These are phyloP conservation scores for Drosophila santomea DNA, from an alignment of 1,140 invertebrate genomes.

Conservation along the genomic window DNA sequence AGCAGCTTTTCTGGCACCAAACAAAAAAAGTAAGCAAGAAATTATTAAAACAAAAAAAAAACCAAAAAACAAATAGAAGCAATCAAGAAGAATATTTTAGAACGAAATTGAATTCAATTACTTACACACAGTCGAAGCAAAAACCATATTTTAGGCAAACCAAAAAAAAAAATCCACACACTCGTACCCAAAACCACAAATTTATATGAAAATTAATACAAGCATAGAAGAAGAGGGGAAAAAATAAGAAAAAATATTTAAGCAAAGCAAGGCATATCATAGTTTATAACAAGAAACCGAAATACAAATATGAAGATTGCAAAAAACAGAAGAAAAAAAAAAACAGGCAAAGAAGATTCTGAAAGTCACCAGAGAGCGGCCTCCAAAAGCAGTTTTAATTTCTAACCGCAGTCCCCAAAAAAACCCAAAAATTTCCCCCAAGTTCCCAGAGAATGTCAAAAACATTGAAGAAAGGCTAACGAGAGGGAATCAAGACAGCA, in stretches of 20 bases:
- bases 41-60: conserved; percentile 2
- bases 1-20: conserved; percentile 75
- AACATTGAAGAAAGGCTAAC: conserved; percentile 12
- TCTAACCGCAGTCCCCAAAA: conserved; percentile 5
- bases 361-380: conserved; percentile 13
- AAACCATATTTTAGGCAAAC: conserved; percentile 71
- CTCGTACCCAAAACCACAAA: conserved; percentile 25
- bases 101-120: conserved; percentile 42
- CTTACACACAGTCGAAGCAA: conserved; percentile 29
- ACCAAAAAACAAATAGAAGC: conserved; percentile 37
- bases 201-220: conserved; percentile 51
- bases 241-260: conserved; percentile 73
- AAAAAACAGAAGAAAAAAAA: background rate
- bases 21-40: conserved; percentile 80
- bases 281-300: conserved; percentile 70
- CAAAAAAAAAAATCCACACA: conserved; percentile 6
- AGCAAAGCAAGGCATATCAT: conserved; percentile 82
- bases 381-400: conserved; percentile 27
- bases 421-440: background rate
- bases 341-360: conserved; percentile 18
- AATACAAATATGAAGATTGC: conserved; percentile 24
- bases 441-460: background rate
- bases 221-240: conserved; percentile 19
- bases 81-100: conserved; percentile 70
- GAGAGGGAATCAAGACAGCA: conserved; percentile 55